Conservation (phyloP, 1,140 invertebrate genomes). For the Rhizoglyphus robini region DNA sequence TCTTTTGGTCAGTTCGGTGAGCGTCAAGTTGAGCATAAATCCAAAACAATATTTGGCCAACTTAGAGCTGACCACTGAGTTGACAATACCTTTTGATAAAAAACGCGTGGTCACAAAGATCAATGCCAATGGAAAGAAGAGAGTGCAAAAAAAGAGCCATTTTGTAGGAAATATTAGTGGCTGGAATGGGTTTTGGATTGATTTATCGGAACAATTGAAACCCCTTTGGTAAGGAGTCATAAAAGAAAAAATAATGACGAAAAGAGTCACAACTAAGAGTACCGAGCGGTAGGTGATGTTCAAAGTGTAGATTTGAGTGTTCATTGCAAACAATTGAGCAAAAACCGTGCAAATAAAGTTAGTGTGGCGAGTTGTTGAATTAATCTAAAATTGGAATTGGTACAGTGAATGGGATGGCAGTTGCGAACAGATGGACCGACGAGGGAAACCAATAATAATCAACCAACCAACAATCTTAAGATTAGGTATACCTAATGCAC, state of each 20-base stretch:
- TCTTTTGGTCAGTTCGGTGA: slow-evolving; percentile 6
- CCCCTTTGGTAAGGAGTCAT: not conserved
- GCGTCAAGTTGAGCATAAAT: slow-evolving; percentile 2
- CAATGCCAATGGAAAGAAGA: not conserved
- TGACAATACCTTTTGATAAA: not conserved
- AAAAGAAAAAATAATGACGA: not conserved
- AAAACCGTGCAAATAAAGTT: no score
- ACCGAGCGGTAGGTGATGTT: not conserved
- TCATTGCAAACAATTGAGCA: no score
- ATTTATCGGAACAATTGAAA: slow-evolving; percentile 4
- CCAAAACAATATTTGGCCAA: slow-evolving; percentile 3
- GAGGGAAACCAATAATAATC: no score
- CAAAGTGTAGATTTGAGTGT: not conserved
- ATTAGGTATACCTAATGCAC: no score
- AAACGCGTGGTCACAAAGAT: not conserved
- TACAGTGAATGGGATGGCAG: no score
- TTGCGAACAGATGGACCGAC: no score
- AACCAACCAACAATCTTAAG: no score
- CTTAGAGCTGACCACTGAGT: not conserved
- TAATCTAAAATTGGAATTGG: no score
- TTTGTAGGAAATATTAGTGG: not conserved
- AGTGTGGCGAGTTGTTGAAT: no score
- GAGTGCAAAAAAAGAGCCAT: not conserved
- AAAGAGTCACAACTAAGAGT: not conserved
- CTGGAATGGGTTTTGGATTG: not conserved